These are phyloP conservation scores for Proteles cristata DNA, from an alignment of 2,113 vertebrate species.

Conservation along the genomic window DNA sequence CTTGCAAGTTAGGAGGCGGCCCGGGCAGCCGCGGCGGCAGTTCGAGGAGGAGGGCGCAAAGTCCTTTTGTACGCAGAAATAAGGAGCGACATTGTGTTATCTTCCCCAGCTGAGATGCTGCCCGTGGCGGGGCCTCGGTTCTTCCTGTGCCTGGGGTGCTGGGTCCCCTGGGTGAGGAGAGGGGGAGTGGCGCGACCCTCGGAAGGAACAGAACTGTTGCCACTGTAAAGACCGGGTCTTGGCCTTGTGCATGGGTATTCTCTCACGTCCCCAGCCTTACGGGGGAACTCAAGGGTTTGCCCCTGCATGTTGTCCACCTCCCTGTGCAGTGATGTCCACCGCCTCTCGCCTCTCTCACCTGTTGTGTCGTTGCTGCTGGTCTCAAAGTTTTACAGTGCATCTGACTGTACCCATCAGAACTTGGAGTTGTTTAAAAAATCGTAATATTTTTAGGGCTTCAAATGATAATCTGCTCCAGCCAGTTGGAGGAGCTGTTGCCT, in stretches of 20 bases:
- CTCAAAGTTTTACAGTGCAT: slow-evolving; percentile 52
- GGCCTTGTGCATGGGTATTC: not conserved
- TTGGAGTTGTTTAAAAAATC: slow-evolving; percentile 44
- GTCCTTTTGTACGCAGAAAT: slow-evolving; percentile 78
- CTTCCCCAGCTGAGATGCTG: slow-evolving; percentile 7
- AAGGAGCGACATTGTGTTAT: slow-evolving; percentile 72
- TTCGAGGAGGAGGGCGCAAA: slow-evolving; percentile 74
- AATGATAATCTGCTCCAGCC: not conserved
- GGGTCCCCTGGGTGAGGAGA: not conserved
- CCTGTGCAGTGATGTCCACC: not conserved
- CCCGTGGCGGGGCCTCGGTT: not conserved
- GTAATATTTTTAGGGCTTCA: slow-evolving; percentile 30
- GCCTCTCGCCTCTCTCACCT: slow-evolving; percentile 34
- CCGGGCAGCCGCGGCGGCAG: slow-evolving; percentile 63
- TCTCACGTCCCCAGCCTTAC: not conserved
- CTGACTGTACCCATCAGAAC: slow-evolving; percentile 48
- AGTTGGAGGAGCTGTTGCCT: slow-evolving; percentile 70
- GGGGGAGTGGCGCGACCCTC: slow-evolving; percentile 41
- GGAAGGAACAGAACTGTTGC: not conserved
- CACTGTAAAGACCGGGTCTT: not conserved
- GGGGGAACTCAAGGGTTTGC: not conserved
- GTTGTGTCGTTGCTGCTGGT: slow-evolving; percentile 52
- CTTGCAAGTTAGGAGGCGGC: slow-evolving; percentile 76
- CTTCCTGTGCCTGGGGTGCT: slow-evolving; percentile 27
- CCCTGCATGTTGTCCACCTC: not conserved